Evolutionary conservation across 2,888 invertebrate genomes (phyloP).

Genomic region (Mythimna albipuncta): DNA sequence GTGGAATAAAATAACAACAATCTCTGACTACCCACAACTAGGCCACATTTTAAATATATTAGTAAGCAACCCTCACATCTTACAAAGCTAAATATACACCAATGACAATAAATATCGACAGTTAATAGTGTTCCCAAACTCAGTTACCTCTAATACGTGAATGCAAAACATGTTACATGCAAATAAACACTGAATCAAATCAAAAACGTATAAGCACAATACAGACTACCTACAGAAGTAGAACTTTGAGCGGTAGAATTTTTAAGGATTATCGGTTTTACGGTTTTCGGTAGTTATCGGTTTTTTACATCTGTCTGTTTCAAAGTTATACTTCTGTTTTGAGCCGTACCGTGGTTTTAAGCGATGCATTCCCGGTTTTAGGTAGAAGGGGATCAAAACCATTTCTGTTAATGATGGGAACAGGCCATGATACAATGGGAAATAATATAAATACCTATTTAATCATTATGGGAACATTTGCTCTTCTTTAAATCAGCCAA

Average conservation of each 20-base stretch:
- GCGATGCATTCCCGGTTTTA: constrained; percentile 83
- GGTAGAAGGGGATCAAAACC: constrained; percentile 73
- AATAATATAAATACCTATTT: constrained; percentile 85
- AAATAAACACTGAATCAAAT: constrained; percentile 85
- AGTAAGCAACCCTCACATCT: constrained; percentile 75
- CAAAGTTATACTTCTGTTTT: constrained; percentile 50
- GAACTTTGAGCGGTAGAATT: constrained; percentile 22
- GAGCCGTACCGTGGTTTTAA: constrained; percentile 70
- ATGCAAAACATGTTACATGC: constrained; percentile 90
- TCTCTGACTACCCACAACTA: constrained; percentile 52
- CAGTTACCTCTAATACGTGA: constrained; percentile 77
- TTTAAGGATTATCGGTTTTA: constrained; percentile 13
- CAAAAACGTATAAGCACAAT: constrained; percentile 73
- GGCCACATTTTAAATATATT: constrained; percentile 50
- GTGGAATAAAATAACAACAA: not conserved
- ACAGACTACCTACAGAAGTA: constrained; percentile 50
- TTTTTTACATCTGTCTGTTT: not conserved
- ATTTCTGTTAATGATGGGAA: constrained; percentile 82
- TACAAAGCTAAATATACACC: constrained; percentile 75
- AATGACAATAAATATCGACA: constrained; percentile 70
- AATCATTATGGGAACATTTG: constrained; percentile 73
- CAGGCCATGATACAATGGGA: constrained; percentile 86
- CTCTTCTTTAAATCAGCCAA: constrained; percentile 76
- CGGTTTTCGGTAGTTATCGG: not conserved
- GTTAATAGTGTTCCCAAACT: constrained; percentile 75